Percentiles rank a stretch among this genome's conserved stretches.
Evolutionary conservation across 2,888 invertebrate genomes (phyloP).

Genomic region (Pyrochroa serraticornis): DNA sequence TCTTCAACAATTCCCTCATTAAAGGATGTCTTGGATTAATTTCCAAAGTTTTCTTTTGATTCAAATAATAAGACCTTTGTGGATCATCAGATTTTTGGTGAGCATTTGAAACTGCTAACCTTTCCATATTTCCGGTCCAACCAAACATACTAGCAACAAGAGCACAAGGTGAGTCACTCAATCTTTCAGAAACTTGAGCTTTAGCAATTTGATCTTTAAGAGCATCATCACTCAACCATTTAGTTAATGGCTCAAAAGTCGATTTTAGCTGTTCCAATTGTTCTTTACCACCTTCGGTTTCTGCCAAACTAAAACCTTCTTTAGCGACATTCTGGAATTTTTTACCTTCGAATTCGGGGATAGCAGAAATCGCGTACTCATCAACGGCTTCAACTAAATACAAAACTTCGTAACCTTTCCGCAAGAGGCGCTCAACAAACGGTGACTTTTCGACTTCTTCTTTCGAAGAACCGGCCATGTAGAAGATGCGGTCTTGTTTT

Average conservation of each 20-base stretch:
- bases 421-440: slow-evolving; percentile 91
- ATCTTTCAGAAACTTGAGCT: slow-evolving; percentile 84
- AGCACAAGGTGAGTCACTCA: slow-evolving; percentile 93
- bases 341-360: slow-evolving; percentile 98
- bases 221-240: slow-evolving; percentile 84
- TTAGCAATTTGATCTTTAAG: slow-evolving; percentile 80
- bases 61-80: slow-evolving; percentile 85
- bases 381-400: slow-evolving; percentile 96
- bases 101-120: slow-evolving; percentile 92
- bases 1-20: slow-evolving; percentile 85
- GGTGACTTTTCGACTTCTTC: slow-evolving; percentile 90
- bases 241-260: slow-evolving; percentile 86
- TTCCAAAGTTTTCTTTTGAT: slow-evolving; percentile 96
- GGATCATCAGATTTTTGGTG: slow-evolving; percentile 95
- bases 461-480: slow-evolving; percentile 88
- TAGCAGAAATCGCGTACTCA: slow-evolving; percentile 94
- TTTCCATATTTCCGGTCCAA: slow-evolving; percentile 99
- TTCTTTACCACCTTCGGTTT: slow-evolving; percentile 73
- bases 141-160: slow-evolving; percentile 96
- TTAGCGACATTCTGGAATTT: slow-evolving; percentile 99
- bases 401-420: slow-evolving; percentile 94
- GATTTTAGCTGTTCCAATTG: slow-evolving; percentile 76
- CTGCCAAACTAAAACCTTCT: slow-evolving; percentile 90
- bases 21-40: slow-evolving; percentile 97
- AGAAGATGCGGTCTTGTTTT: slow-evolving; percentile 93